phyloP scores from a whole-genome alignment of 1,140 invertebrate genomes.

The Hormaphis cornu region DNA sequence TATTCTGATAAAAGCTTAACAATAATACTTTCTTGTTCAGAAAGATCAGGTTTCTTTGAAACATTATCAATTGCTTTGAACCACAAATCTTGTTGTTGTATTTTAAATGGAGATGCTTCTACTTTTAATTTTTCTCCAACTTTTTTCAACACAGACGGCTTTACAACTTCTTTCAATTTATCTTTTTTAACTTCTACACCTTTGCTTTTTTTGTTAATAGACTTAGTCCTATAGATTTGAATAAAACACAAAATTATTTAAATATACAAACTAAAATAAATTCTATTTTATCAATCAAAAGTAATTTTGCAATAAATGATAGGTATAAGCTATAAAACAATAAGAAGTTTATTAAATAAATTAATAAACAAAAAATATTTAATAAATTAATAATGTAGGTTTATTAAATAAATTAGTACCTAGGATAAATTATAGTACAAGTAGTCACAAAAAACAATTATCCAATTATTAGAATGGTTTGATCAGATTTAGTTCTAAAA shows the following conservation, averaged over 20 bases:
- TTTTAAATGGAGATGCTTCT: not conserved
- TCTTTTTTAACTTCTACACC: conserved; percentile 2
- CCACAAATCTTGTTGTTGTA: not conserved
- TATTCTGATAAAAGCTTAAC: conserved; percentile 12
- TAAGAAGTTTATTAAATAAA: too few relatives aligned
- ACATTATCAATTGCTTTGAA: conserved; percentile 6
- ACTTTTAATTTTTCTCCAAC: not conserved
- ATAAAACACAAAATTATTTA: not conserved
- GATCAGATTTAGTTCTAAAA: too few relatives aligned
- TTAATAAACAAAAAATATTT: too few relatives aligned
- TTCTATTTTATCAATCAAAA: too few relatives aligned
- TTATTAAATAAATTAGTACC: too few relatives aligned
- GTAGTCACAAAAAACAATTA: too few relatives aligned
- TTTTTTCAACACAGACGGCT: conserved; percentile 10
- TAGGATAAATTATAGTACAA: too few relatives aligned
- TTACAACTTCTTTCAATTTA: not conserved
- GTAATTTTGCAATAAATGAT: too few relatives aligned
- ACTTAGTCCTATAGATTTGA: conserved; percentile 6
- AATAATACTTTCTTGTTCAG: conserved; percentile 1
- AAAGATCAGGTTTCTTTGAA: not conserved
- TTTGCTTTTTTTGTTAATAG: not conserved
- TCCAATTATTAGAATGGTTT: too few relatives aligned
- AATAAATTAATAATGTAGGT: too few relatives aligned
- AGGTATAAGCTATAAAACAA: too few relatives aligned
- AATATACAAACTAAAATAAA: not conserved